Percentiles rank a stretch among this genome's conserved stretches.
phyloP scores from a whole-genome alignment of 2,113 vertebrate species.

The Corapipo altera region DNA sequence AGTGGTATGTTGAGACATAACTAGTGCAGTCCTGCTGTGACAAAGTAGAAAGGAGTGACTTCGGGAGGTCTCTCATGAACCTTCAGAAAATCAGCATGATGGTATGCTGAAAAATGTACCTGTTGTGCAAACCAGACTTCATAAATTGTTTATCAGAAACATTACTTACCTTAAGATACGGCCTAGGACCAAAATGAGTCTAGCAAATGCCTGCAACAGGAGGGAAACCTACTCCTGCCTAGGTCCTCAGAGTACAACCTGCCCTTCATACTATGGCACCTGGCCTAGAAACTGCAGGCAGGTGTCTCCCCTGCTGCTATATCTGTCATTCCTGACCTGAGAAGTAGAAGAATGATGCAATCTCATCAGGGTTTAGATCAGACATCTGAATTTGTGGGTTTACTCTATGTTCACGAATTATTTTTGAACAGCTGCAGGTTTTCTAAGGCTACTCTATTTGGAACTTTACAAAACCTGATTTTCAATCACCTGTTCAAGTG shows the following conservation, averaged over 20 bases:
- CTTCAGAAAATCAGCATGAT: neutral
- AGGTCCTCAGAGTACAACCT: neutral
- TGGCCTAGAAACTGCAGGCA: neutral
- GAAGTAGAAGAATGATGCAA: neutral
- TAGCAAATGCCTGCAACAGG: neutral
- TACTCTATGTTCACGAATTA: neutral
- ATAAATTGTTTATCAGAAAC: neutral
- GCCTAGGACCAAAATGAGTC: neutral
- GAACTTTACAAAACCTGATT: neutral
- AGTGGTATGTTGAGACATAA: neutral
- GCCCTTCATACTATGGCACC: neutral
- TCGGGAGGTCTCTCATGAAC: neutral
- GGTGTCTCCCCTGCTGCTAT: neutral
- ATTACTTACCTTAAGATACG: neutral
- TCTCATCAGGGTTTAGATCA: neutral
- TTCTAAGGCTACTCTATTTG: neutral
- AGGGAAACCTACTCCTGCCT: neutral
- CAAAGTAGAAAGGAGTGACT: neutral
- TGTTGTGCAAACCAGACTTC: neutral
- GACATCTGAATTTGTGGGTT: neutral
- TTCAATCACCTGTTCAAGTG: neutral
- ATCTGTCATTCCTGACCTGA: neutral
- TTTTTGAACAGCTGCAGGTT: neutral
- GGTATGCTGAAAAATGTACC: neutral
- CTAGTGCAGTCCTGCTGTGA: neutral